Percentiles rank a stretch among this genome's conserved stretches.
These are phyloP conservation scores for Nothura maculosa DNA, from an alignment of 2,797 vertebrate genomes.

Conservation along the genomic window DNA sequence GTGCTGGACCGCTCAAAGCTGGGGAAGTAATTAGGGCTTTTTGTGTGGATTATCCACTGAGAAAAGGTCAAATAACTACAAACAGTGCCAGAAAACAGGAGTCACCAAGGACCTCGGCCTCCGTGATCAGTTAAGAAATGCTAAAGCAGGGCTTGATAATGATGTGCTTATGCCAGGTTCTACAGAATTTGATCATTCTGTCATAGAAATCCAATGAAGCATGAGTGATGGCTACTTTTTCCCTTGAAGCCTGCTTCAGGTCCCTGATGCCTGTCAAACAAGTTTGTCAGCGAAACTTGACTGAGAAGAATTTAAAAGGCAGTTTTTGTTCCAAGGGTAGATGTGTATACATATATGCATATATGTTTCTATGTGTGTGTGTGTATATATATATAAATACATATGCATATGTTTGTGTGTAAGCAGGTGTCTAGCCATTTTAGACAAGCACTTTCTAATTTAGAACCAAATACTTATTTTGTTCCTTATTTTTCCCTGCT, in stretches of 20 bases:
- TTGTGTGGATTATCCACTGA: constrained; percentile 96
- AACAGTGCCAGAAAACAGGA: constrained; percentile 89
- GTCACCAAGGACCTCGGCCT: constrained; percentile 84
- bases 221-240: constrained; percentile 86
- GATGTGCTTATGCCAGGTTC: constrained; percentile 86
- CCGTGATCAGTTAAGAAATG: constrained; percentile 86
- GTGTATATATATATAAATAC: background rate
- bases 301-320: constrained; percentile 84
- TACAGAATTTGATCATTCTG: constrained; percentile 86
- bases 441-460: background rate
- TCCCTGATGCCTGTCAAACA: constrained; percentile 84
- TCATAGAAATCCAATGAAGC: constrained; percentile 88
- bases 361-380: background rate
- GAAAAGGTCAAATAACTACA: constrained; percentile 98
- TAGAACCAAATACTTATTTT: constrained; percentile 7
- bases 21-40: constrained; percentile 99
- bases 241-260: constrained; percentile 80
- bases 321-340: constrained; percentile 69
- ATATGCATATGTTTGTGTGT: background rate
- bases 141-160: constrained; percentile 87
- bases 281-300: constrained; percentile 84
- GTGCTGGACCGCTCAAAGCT: constrained; percentile 89
- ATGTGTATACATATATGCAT: constrained; percentile 12
- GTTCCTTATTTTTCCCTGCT: background rate
- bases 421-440: constrained; percentile 20